phyloP scores from a whole-genome alignment of 2,888 invertebrate genomes.

The Augiades crinisus region DNA sequence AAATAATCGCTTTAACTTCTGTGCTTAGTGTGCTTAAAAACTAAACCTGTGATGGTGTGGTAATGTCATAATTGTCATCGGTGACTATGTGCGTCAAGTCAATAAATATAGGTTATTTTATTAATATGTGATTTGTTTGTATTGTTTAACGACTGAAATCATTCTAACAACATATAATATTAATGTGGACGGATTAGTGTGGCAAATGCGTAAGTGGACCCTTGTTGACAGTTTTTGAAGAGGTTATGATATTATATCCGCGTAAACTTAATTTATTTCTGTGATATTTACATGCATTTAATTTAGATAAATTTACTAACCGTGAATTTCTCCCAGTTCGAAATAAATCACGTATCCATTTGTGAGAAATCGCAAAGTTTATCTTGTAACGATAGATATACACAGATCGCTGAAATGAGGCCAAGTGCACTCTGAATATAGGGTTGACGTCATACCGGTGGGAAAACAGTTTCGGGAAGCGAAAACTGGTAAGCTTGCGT shows the following conservation, averaged over 20 bases:
- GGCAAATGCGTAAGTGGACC: neutral
- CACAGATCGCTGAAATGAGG: constrained; percentile 18
- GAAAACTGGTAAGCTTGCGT: constrained; percentile 4
- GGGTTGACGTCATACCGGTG: constrained; percentile 22
- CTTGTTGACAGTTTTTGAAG: neutral
- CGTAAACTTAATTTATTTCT: neutral
- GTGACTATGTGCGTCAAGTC: constrained; percentile 4
- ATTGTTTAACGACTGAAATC: constrained; percentile 1
- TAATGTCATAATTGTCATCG: neutral
- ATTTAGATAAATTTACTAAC: constrained; percentile 20
- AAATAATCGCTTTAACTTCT: neutral
- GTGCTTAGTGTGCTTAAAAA: too few species aligned
- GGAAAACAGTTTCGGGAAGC: constrained; percentile 19
- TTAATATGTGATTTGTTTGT: constrained; percentile 19
- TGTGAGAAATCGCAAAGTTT: neutral
- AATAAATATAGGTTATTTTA: constrained; percentile 19
- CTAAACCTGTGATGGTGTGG: neutral
- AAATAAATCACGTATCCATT: constrained; percentile 1
- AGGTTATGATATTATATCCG: neutral
- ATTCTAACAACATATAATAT: neutral
- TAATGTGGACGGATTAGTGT: constrained; percentile 5
- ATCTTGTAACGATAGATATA: constrained; percentile 10
- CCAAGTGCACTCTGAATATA: constrained; percentile 25
- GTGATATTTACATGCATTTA: constrained; percentile 5
- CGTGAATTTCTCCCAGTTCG: constrained; percentile 4